Evolutionary conservation across 2,797 vertebrate species (phyloP), one percentile per base, ranked within the genome.

Genomic region (Sphaeramia orbicularis): DNA sequence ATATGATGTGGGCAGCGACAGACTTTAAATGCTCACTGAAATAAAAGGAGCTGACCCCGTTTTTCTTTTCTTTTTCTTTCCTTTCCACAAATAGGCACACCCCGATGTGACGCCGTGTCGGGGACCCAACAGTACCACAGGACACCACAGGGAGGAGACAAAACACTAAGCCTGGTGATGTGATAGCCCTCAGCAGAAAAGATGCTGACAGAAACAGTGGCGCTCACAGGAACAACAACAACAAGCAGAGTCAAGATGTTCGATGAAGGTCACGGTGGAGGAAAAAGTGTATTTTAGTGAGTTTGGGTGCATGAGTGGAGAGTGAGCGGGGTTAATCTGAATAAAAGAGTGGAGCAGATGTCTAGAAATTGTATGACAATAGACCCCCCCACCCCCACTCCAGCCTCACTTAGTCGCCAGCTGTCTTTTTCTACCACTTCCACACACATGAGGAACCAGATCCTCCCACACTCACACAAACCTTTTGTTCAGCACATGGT

Each of bases 261-360:
- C 11, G 44, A 63, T 49, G 50, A 60, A 30, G 38, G 11, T 47
- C 14, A 32, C 19, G 12, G 41, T 42, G 12, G 42, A 47, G 24
- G n/a, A n/a, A n/a, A n/a, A n/a, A n/a, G n/a, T n/a, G n/a, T n/a
- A n/a, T n/a, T n/a, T n/a, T n/a, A n/a, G n/a, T n/a, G n/a, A n/a
- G n/a, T n/a, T n/a, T n/a, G n/a, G n/a, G n/a, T n/a, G n/a, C 32
- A 58, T 60, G 27, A 15, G 47, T 32, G 21, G 27, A 36, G 58
- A 37, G 52, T 42, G 64, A 53, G 61, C 19, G 2, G 45, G 37
- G 35, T 30, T 2, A 18, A 65, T 74, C 13, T 81, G 16, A 84
- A 69, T 57, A 72, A 43, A 73, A 73, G 32, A 86, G 82, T 81
- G 38, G 79, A 87, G 56, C 90, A 91, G 89, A 92, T 90, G 89